Conservation (phyloP, 2,797 vertebrate species). For the Cottoperca gobio region DNA sequence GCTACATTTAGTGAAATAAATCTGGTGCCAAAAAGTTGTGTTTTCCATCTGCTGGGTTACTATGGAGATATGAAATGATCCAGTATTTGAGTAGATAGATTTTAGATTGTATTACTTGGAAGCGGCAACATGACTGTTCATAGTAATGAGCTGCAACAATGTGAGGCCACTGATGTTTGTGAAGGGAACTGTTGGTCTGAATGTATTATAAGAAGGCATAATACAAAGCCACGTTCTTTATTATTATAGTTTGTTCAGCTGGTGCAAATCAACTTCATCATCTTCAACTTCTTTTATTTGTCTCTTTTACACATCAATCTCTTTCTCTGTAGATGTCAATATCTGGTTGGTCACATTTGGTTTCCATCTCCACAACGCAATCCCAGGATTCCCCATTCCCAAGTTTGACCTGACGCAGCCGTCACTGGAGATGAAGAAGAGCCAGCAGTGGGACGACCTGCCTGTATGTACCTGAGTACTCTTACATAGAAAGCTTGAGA, state of each 20-base stretch:
- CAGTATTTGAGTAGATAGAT: background rate
- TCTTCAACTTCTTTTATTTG: background rate
- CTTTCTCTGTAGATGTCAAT: slow-evolving; percentile 90
- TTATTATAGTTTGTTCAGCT: background rate
- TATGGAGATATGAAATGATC: background rate
- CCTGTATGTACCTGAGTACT: slow-evolving; percentile 85
- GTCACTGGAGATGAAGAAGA: slow-evolving; percentile 96
- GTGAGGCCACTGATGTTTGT: no score
- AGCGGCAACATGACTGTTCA: background rate
- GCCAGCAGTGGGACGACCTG: slow-evolving; percentile 97
- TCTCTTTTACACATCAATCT: background rate
- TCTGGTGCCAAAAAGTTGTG: background rate
- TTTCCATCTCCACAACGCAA: slow-evolving; percentile 98
- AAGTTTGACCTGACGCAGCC: slow-evolving; percentile 96
- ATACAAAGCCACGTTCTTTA: background rate
- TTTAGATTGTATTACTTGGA: background rate
- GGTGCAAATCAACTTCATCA: no score
- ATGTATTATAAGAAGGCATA: no score
- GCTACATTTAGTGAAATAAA: background rate
- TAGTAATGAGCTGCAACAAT: background rate
- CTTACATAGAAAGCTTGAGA: background rate
- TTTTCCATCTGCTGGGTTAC: background rate
- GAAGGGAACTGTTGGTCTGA: no score
- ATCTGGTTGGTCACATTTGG: slow-evolving; percentile 99
- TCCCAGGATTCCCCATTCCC: slow-evolving; percentile 97